Evolutionary conservation across 2,888 invertebrate genomes (phyloP).

Genomic region (Drosophila mayaguana): DNA sequence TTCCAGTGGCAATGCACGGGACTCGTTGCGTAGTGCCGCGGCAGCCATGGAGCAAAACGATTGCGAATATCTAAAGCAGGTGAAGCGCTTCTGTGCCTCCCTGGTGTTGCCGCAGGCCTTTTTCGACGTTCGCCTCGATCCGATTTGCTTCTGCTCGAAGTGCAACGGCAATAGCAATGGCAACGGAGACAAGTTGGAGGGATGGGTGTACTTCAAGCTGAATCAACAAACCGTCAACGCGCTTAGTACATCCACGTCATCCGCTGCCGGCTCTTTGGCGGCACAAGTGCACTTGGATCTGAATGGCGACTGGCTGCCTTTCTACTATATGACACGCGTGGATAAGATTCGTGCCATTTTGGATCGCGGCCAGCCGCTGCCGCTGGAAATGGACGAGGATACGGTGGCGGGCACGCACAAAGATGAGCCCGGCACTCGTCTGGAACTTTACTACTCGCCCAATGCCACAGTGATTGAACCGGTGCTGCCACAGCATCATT

Average conservation of each 20-base stretch:
- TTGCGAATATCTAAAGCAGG: slow-evolving; percentile 84
- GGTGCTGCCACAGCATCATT: slow-evolving; percentile 81
- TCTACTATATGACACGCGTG: slow-evolving; percentile 84
- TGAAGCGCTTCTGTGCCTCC: slow-evolving; percentile 83
- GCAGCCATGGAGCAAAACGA: slow-evolving; percentile 82
- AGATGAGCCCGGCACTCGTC: slow-evolving; percentile 84
- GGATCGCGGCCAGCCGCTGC: slow-evolving; percentile 84
- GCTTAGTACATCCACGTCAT: slow-evolving; percentile 51
- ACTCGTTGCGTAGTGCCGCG: slow-evolving; percentile 80
- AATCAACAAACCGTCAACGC: slow-evolving; percentile 84
- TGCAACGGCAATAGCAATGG: slow-evolving; percentile 74
- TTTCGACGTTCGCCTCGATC: slow-evolving; percentile 80
- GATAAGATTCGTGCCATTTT: slow-evolving; percentile 85
- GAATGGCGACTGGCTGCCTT: slow-evolving; percentile 83
- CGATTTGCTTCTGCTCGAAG: slow-evolving; percentile 83
- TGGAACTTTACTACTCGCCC: slow-evolving; percentile 83
- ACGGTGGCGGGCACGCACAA: slow-evolving; percentile 79
- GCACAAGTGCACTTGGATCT: slow-evolving; percentile 63
- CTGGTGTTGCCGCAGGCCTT: slow-evolving; percentile 84
- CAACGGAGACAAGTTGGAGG: slow-evolving; percentile 81
- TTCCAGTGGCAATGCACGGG: slow-evolving; percentile 68
- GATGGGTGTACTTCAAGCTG: slow-evolving; percentile 85
- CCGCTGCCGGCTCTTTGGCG: slow-evolving; percentile 37
- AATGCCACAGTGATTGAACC: slow-evolving; percentile 81
- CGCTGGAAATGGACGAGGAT: slow-evolving; percentile 81